Percentiles rank a stretch among this genome's conserved stretches.
These are phyloP conservation scores for Gulo gulo DNA, from an alignment of 2,113 vertebrate genomes.

Conservation along the genomic window DNA sequence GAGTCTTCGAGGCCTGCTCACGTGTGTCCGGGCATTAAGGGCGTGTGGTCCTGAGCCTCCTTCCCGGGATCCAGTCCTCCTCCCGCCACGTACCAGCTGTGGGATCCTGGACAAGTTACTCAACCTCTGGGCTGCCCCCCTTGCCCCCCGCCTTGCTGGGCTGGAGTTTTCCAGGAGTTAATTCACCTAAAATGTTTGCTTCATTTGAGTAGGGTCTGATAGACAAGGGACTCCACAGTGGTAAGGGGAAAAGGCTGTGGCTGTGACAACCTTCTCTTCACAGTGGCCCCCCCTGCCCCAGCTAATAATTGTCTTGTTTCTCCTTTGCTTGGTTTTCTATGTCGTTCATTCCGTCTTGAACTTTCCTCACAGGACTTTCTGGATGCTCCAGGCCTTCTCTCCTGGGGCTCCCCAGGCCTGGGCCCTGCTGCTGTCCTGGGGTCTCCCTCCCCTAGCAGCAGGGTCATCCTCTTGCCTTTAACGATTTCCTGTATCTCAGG, in stretches of 20 bases:
- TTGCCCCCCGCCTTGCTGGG: no score
- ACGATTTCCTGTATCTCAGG: neutral
- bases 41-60: fast-evolving
- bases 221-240: neutral
- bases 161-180: neutral
- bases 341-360: neutral
- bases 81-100: neutral
- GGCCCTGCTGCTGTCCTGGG: neutral
- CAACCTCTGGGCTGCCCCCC: neutral
- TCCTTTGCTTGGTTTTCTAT: neutral
- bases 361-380: neutral
- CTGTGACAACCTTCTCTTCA: fast-evolving
- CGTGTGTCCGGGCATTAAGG: no score
- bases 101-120: neutral
- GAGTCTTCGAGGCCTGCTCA: fast-evolving
- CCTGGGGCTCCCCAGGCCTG: neutral
- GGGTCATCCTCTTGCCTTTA: neutral
- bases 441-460: neutral
- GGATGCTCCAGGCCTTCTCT: fast-evolving
- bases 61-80: no score
- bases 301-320: neutral
- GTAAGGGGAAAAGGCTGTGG: neutral
- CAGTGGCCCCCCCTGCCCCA: fast-evolving
- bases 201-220: no score
- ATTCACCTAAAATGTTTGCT: neutral